These are phyloP conservation scores for Morus bassanus DNA, from an alignment of 2,797 vertebrate genomes.

Conservation along the genomic window DNA sequence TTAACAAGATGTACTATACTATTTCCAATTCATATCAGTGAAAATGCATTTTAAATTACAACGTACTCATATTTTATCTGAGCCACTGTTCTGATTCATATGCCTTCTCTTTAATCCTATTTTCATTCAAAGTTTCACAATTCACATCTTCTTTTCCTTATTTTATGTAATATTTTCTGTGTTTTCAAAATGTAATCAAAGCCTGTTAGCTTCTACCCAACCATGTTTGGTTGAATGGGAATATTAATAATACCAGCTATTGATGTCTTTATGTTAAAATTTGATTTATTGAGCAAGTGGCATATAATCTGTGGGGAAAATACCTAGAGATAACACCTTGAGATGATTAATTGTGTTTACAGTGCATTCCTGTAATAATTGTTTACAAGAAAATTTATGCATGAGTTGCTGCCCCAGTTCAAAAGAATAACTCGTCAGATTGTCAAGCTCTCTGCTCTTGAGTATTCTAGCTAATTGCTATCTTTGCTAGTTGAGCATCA, in stretches of 20 bases:
- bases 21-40: conserved; percentile 25
- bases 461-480: conserved; percentile 67
- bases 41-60: conserved; percentile 48
- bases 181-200: conserved; percentile 50
- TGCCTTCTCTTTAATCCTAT: conserved; percentile 35
- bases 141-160: conserved; percentile 11
- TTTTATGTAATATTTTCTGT: conserved; percentile 45
- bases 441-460: conserved; percentile 66
- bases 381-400: conserved; percentile 70
- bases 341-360: conserved; percentile 73
- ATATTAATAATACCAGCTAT: conserved; percentile 61
- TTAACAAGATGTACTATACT: conserved; percentile 39
- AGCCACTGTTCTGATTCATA: conserved; percentile 30
- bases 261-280: conserved; percentile 68
- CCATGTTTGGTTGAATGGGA: conserved; percentile 54
- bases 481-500: conserved; percentile 51
- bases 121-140: conserved; percentile 46
- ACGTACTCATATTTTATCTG: conserved; percentile 29
- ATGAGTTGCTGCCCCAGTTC: conserved; percentile 66
- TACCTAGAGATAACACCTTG: conserved; percentile 72
- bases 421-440: conserved; percentile 72
- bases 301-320: conserved; percentile 62
- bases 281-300: conserved; percentile 63
- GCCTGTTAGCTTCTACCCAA: conserved; percentile 39
- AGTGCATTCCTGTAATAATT: conserved; percentile 70